Base-by-base conservation (phyloP, 1,140 invertebrate species). In the Bombus superbus region DNA sequence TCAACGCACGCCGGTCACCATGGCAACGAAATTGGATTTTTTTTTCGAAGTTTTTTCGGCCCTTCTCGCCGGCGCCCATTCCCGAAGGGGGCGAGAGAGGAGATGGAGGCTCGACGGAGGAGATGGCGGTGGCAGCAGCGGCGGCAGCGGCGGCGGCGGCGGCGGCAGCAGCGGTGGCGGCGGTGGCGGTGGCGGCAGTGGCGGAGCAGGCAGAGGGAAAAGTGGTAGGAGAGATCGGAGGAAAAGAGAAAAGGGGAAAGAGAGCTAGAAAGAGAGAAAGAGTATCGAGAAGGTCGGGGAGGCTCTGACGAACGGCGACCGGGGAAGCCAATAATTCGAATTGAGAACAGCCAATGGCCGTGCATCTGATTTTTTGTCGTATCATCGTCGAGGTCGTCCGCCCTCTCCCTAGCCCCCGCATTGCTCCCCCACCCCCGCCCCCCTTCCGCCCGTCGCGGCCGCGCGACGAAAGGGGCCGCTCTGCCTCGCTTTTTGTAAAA, bases 11-110 rank as follows among this genome's bases (percentile, higher is more conserved):
- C 93, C 92, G 92, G 93, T 95, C 93, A 91, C 92, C 94, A 94
- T 95, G 91, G 94, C 94, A 95, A 95, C 94, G 92, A 95, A 95
- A 95, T 95, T 95, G 94, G 94, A 94, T 95, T 95, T 95, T 94
- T 94, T 95, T 85, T 94, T 93, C 92, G 86, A 94, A 94, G 93
- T 95, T 95, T 95, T 95, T 94, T 95, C 94, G 94, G 93, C 93
- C 93, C 92, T 94, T 93, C 88, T 92, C 92, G 91, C 88, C 90
- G 89, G 86, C 84, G 80, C 89, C 86, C 89, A 85, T 87, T 88
- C 90, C 77, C 85, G 72, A 77, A 76, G 69, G 83, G 84, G 77
- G 87, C 28, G 35, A 71, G 47, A 69, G 89, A 82, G 62, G 81
- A 87, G 85, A 85, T 76, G 89, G 87, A 88, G 90, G 85, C 83